Base-by-base conservation (phyloP, 2,797 vertebrate species). In the Crenichthys baileyi region DNA sequence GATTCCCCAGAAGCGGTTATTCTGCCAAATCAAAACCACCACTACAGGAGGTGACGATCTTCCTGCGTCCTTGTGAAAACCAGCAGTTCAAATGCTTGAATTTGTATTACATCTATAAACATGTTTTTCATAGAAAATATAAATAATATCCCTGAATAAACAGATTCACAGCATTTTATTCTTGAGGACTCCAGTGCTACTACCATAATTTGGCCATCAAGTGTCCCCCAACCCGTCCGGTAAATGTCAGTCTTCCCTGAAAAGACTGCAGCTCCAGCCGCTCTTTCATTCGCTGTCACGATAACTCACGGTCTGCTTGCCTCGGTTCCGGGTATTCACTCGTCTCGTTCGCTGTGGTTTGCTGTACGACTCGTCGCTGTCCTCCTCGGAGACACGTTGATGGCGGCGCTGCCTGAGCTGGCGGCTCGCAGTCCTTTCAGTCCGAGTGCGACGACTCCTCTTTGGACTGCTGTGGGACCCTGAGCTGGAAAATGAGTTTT, bases 101-200 rank as follows among this genome's bases (percentile, higher is more conserved):
- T 93, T 94, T 95, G 93, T 95, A 92, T 94, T 92, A 94, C 94
- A 95, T 94, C 92, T 95, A 95, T 90, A 95, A 95, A 95, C 93
- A 90, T 91, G 92, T 92, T 92, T 95, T 96, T 96, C 95, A 97
- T 96, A 97, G 95, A 97, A 97, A 97, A 97, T 96, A 97, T 97
- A 97, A 97, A 97, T 70, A 70, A 70, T 97, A 97, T 97, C 97
- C 97, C 97, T 97, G 97, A 97, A 97, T 96, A 95, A 96, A 96
- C 92, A 91, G 95, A 96, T 97, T 97, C 96, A 97, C 95, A 97
- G 95, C 96, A 95, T 95, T 94, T 95, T 92, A 55, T 93, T 92
- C 88, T 92, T 82, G 84, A 93, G 90, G 94, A 95, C 93, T 94
- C 95, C 96, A 96, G 95, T 96, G 95, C 96, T 96, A 89, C 94